Evolutionary conservation across 2,888 invertebrate genomes (phyloP), one percentile per base, ranked within the genome.

Genomic region (Thecophora atra): DNA sequence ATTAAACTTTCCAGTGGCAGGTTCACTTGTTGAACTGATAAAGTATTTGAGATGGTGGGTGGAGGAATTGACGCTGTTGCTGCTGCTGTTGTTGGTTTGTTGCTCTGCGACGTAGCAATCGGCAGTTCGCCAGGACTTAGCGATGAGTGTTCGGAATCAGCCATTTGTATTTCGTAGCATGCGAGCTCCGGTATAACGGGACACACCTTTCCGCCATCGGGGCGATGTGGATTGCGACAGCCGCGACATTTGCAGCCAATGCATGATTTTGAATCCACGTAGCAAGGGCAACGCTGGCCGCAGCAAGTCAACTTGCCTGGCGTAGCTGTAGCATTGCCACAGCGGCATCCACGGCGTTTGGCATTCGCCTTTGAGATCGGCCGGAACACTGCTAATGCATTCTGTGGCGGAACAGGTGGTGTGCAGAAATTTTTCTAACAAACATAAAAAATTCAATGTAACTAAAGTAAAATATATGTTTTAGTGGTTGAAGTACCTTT

Each of bases 211-310:
- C 92, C 90, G 71, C 94, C 94, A 84, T 93, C 93, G 67, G 93
- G 91, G 76, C 92, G 89, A 81, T 95, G 94, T 3, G 97, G 97
- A 88, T 97, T 98, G 79, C 96, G 89, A 85, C 97, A 98, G 1
- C 97, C 97, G 82, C 94, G 90, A 87, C 97, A 98, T 84, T 94
- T 93, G 87, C 98, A 98, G 79, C 94, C 94, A 7, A 93, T 89
- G 83, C 97, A 98, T 0, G 95, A 93, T 84, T 94, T 94, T 77
- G 94, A 93, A 77, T 94, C 94, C 5, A 95, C 95, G 86, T 97
- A 98, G 86, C 97, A 98, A 0, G 96, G 96, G 87, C 97, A 98
- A 75, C 97, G 88, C 84, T 96, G 96, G 0, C 97, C 97, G 82
- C 97, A 96, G 83, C 97, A 98, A 0, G 97, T 97, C 58, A 96